Evolutionary conservation across 1,140 invertebrate genomes (phyloP).

Genomic region (Anagrus nilaparvatae): DNA sequence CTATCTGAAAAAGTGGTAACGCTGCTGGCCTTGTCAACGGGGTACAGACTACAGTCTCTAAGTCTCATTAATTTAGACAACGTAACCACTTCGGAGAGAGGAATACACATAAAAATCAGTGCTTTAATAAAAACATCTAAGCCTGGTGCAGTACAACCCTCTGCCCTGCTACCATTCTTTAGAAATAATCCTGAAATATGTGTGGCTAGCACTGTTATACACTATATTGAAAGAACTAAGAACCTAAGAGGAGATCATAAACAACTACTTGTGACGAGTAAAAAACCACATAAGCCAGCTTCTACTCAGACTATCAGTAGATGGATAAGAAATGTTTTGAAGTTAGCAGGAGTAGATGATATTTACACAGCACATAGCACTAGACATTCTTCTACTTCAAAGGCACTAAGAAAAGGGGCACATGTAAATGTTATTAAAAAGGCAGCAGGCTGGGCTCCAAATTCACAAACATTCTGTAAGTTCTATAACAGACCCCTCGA

Average conservation of each 20-base stretch:
- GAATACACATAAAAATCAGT: background rate
- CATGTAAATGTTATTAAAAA: background rate
- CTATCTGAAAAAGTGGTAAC: constrained; percentile 8
- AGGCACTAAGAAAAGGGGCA: background rate
- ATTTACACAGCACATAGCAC: background rate
- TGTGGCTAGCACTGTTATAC: background rate
- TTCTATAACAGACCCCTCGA: constrained; percentile 8
- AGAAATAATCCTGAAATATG: background rate
- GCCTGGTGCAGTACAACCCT: background rate
- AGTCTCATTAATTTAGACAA: constrained; percentile 6
- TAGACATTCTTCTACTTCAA: background rate
- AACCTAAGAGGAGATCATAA: background rate
- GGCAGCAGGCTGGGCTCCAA: background rate
- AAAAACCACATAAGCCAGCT: background rate
- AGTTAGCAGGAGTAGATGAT: background rate
- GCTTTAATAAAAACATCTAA: background rate
- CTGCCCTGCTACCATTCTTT: background rate
- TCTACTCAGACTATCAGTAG: background rate
- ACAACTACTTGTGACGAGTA: background rate
- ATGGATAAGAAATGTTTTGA: background rate
- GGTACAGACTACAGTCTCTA: constrained; percentile 6
- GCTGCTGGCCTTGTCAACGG: constrained; percentile 8
- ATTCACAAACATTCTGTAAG: constrained; percentile 9
- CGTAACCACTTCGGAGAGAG: background rate
- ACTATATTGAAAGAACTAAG: background rate